Evolutionary conservation across 2,797 vertebrate genomes (phyloP).

Genomic region (Periophthalmus magnuspinnatus): DNA sequence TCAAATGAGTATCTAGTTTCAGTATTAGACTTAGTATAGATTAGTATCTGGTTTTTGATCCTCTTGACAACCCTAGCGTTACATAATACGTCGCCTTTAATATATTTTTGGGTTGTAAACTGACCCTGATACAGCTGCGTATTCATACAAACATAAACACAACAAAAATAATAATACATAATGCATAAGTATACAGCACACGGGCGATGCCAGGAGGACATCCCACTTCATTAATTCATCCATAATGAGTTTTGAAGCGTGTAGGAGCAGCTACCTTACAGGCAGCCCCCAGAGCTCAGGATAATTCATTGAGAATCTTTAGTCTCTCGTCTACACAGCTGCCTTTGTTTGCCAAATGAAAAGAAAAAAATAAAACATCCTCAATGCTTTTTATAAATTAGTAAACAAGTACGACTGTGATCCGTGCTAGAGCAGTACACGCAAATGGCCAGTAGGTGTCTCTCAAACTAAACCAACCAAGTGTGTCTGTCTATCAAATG

Average conservation of each 20-base stretch:
- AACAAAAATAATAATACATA: conserved; percentile 71
- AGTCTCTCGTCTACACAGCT: conserved; percentile 67
- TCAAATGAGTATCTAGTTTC: too few species aligned
- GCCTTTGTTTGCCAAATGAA: conserved; percentile 67
- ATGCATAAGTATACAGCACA: conserved; percentile 70
- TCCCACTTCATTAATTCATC: conserved; percentile 78
- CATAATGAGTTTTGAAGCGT: conserved; percentile 76
- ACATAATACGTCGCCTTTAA: background rate
- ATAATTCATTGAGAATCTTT: conserved; percentile 77
- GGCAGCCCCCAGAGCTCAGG: conserved; percentile 65
- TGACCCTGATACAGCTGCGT: conserved; percentile 29
- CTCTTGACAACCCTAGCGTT: too few species aligned
- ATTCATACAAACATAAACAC: conserved; percentile 38
- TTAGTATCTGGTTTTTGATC: too few species aligned
- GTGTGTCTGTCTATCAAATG: background rate
- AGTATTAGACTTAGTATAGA: too few species aligned
- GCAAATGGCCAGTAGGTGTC: conserved; percentile 65
- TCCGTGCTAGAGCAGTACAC: background rate
- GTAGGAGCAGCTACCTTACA: conserved; percentile 72
- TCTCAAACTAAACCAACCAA: conserved; percentile 50
- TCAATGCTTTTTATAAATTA: conserved; percentile 3
- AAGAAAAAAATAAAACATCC: conserved; percentile 38
- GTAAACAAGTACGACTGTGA: background rate
- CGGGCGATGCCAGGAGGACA: conserved; percentile 68
- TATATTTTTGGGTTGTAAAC: conserved; percentile 31